Percentiles rank a stretch among this genome's conserved stretches.
These are phyloP conservation scores for Circaetus cinerascens DNA, from an alignment of 2,113 vertebrate genomes.

Conservation along the genomic window DNA sequence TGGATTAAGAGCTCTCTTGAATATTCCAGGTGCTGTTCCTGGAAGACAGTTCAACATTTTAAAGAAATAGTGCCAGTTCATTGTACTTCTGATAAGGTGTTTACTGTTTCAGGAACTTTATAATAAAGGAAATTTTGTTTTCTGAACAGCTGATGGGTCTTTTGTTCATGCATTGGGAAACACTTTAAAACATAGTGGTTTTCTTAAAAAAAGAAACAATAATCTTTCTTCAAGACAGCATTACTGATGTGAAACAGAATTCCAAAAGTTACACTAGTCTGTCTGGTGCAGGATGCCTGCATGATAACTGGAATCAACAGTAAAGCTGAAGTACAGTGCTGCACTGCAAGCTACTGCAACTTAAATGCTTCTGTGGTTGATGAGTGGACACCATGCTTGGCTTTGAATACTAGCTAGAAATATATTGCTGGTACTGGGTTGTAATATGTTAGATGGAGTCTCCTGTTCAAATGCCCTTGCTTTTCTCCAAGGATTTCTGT, in stretches of 20 bases:
- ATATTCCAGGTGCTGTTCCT: not conserved
- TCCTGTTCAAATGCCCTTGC: not conserved
- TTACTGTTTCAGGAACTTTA: not conserved
- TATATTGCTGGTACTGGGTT: rapidly evolving
- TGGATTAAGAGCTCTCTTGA: not conserved
- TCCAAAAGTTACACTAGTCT: not conserved
- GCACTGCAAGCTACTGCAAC: not conserved
- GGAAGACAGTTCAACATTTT: not conserved
- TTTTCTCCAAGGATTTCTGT: not conserved
- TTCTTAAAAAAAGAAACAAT: not conserved
- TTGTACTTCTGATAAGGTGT: not conserved
- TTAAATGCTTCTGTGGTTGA: too few species aligned
- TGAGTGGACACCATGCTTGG: not conserved
- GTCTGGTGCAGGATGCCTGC: too few species aligned
- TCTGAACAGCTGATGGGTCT: not conserved
- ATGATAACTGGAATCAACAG: rapidly evolving
- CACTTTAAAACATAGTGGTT: not conserved
- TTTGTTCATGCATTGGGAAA: not conserved
- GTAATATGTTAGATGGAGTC: not conserved
- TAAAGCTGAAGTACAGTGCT: not conserved
- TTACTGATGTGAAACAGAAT: not conserved
- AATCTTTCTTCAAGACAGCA: not conserved
- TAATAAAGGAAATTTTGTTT: constrained; percentile 2
- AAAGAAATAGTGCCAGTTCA: not conserved
- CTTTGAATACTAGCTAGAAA: not conserved